Evolutionary conservation across 2,113 vertebrate genomes (phyloP), one percentile per base, ranked within the genome.

Genomic region (Sinocyclocheilus maitianheensis): DNA sequence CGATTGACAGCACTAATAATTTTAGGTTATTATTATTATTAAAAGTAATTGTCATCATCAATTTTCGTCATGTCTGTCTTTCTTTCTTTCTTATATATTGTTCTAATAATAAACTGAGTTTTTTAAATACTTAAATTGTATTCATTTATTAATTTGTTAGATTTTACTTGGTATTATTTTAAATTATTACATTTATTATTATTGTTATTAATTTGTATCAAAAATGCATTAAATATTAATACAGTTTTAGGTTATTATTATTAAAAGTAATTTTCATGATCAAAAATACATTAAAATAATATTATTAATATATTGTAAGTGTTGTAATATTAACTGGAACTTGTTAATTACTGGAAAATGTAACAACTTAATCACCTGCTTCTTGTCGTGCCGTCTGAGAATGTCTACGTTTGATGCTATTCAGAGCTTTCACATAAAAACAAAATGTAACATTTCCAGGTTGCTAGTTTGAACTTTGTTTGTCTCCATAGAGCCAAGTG

Each of bases 401-500:
- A 16, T 2, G 12, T 30, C 63, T 16, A 26, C 7, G 30, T 40
- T 71, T 40, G 16, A 18, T 40, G 30, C 18, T 69, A 18, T 37
- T 71, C 6, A 0, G 8, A 40, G 34, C 37, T 18, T 40, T 40
- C 69, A 5, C 34, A 10, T 20, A 20, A 71, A 34, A 71, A 69
- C 67, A 4, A 69, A 40, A 40, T 22, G 20, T 8, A 76, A 76
- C 20, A 37, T 48, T 53, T 48, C 18, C 18, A 9, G 16, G 34
- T 9, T 26, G 51, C 51, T 34, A 78, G 24, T 79, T 30, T 26
- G 11, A 74, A 40, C 51, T 81, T 46, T 26, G 26, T 77, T 77
- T 40, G 76, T 72, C 26, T 72, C 20, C 51, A 24, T 65, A 51
- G 60, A 55, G 79, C 48, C n/a, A 84, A 30, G 55, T 16, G 60